These are phyloP conservation scores for Rhogogaster chlorosoma DNA, from an alignment of 2,888 invertebrate genomes.

Conservation along the genomic window DNA sequence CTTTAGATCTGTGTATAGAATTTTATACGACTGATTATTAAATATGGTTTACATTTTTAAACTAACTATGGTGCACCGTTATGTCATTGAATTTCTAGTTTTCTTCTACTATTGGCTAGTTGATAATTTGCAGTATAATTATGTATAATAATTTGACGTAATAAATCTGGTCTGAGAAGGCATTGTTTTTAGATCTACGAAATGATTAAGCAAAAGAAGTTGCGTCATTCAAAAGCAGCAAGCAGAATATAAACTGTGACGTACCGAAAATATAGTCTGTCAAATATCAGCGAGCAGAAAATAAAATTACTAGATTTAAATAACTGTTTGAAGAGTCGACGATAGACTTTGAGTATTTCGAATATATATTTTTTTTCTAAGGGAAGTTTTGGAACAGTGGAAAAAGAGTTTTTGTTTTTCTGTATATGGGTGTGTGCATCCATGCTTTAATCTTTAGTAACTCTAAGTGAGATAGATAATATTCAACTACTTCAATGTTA, in stretches of 20 bases:
- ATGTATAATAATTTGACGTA: background rate
- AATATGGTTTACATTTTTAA: background rate
- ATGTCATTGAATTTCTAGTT: background rate
- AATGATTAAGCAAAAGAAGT: slow-evolving; percentile 40
- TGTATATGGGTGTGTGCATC: slow-evolving; percentile 63
- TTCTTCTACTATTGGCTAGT: background rate
- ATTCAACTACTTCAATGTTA: slow-evolving; percentile 39
- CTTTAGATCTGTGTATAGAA: background rate
- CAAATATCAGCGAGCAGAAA: slow-evolving; percentile 63
- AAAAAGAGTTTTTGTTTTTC: slow-evolving; percentile 53
- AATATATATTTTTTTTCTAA: slow-evolving; percentile 56
- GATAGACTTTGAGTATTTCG: slow-evolving; percentile 72
- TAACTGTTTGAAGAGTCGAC: slow-evolving; percentile 76
- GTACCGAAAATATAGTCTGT: slow-evolving; percentile 67
- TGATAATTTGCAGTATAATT: background rate
- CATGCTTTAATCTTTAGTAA: slow-evolving; percentile 61
- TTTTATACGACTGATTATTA: background rate
- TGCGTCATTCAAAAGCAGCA: slow-evolving; percentile 50
- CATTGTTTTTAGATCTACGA: slow-evolving; percentile 37
- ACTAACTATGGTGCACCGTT: background rate
- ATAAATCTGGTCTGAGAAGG: slow-evolving; percentile 29
- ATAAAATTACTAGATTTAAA: slow-evolving; percentile 60
- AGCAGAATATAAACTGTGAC: slow-evolving; percentile 41
- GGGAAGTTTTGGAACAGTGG: slow-evolving; percentile 46
- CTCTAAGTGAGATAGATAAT: slow-evolving; percentile 11